phyloP scores from a whole-genome alignment of 2,888 invertebrate genomes.

The Ophraella communa region DNA sequence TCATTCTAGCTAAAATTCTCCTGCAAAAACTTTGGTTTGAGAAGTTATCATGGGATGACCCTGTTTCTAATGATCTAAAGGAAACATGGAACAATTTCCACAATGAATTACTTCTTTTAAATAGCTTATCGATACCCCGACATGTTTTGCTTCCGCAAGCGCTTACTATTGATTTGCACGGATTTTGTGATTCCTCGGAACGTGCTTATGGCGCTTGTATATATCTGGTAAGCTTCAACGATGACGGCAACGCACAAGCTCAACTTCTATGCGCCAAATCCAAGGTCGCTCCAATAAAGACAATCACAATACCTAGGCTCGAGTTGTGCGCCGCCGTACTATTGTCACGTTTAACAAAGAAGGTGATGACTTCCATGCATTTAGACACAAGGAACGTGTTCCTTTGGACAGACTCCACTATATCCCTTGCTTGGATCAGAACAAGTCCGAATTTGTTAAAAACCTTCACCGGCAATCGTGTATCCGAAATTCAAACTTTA shows the following conservation, averaged over 20 bases:
- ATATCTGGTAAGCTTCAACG: conserved; percentile 4
- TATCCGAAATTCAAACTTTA: conserved; percentile 32
- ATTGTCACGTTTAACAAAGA: neutral
- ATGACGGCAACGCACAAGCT: neutral
- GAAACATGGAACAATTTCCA: conserved; percentile 1
- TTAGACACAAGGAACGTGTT: neutral
- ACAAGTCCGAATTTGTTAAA: conserved; percentile 33
- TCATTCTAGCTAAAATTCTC: neutral
- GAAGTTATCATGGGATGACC: conserved; percentile 4
- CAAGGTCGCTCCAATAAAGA: conserved; percentile 18
- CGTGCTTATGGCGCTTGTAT: conserved; percentile 19
- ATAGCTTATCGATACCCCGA: conserved; percentile 2
- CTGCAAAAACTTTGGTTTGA: neutral
- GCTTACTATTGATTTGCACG: conserved; percentile 3
- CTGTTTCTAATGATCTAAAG: neutral
- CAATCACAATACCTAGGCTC: conserved; percentile 9
- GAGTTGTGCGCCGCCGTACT: conserved; percentile 10
- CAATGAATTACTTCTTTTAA: conserved; percentile 1
- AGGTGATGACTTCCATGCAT: neutral
- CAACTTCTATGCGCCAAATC: conserved; percentile 6
- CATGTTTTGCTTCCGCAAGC: neutral
- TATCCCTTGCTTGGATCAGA: conserved; percentile 15
- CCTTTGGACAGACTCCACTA: neutral
- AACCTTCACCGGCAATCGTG: conserved; percentile 32
- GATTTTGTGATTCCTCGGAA: conserved; percentile 11